These are phyloP conservation scores for Scaptomyza caliginosa DNA, from an alignment of 2,888 invertebrate species.

Conservation along the genomic window DNA sequence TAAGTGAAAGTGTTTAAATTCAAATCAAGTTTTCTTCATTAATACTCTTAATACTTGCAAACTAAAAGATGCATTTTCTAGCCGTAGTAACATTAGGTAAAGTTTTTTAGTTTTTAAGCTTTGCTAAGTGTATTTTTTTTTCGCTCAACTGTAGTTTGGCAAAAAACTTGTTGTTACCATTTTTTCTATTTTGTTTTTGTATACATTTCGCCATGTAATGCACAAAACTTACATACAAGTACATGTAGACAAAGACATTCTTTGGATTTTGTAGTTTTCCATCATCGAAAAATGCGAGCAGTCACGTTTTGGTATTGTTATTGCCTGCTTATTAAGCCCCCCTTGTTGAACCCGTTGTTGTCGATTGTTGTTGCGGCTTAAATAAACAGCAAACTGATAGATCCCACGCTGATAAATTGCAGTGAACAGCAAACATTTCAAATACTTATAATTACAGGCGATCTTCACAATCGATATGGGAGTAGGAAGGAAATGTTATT, in stretches of 20 bases:
- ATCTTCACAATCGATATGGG: not conserved
- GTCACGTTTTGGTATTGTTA: conserved; percentile 43
- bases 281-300: conserved; percentile 20
- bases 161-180: not conserved
- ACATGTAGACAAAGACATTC: conserved; percentile 31
- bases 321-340: conserved; percentile 11
- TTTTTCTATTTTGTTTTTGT: too few species aligned
- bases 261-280: conserved; percentile 32
- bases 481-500: not conserved
- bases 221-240: not conserved
- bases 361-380: not conserved
- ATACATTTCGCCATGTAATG: conserved; percentile 7
- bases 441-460: conserved; percentile 9
- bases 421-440: conserved; percentile 2
- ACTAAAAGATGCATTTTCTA: conserved; percentile 37
- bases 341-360: conserved; percentile 1
- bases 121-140: not conserved
- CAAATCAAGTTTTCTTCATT: not conserved
- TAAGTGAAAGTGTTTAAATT: conserved; percentile 24
- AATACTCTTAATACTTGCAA: conserved; percentile 22
- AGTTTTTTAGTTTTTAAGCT: not conserved
- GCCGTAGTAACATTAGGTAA: conserved; percentile 37
- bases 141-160: not conserved
- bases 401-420: conserved; percentile 25
- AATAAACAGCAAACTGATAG: conserved; percentile 2